phyloP scores from a whole-genome alignment of 1,140 invertebrate species.

The Lycorma delicatula region DNA sequence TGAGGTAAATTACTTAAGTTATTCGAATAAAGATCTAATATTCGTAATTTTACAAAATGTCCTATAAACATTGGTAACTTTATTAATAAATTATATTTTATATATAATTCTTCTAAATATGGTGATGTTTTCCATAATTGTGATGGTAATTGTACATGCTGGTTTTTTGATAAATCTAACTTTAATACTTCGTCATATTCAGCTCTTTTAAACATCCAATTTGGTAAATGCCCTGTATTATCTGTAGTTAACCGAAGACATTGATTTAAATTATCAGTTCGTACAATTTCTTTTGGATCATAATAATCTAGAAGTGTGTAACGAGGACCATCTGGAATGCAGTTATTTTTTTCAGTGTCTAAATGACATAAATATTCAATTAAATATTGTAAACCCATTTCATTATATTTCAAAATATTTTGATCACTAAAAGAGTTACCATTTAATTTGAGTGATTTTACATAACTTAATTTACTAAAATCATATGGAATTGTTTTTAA shows the following conservation, averaged over 20 bases:
- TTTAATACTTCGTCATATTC: not conserved
- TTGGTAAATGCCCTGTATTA: not conserved
- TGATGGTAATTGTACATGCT: not conserved
- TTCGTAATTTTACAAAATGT: not conserved
- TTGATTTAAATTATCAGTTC: not conserved
- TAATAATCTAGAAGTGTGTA: not conserved
- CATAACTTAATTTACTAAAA: not conserved
- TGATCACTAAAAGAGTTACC: not conserved
- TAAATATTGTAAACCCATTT: not conserved
- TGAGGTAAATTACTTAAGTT: not conserved
- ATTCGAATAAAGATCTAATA: not conserved
- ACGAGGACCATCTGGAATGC: not conserved
- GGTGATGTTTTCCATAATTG: not conserved
- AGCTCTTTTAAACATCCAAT: slow-evolving; percentile 1
- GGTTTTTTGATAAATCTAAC: not conserved
- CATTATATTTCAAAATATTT: not conserved
- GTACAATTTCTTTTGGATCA: not conserved
- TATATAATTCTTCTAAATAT: not conserved
- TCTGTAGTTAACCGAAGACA: not conserved
- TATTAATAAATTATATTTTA: not conserved
- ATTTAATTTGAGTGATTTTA: not conserved
- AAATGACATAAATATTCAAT: not conserved
- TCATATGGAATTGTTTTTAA: not conserved
- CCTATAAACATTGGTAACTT: not conserved
- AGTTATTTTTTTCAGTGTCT: not conserved